Percentiles rank a stretch among this genome's conserved stretches.
phyloP scores from a whole-genome alignment of 2,797 vertebrate genomes.

The Hozukius guyotensis region DNA sequence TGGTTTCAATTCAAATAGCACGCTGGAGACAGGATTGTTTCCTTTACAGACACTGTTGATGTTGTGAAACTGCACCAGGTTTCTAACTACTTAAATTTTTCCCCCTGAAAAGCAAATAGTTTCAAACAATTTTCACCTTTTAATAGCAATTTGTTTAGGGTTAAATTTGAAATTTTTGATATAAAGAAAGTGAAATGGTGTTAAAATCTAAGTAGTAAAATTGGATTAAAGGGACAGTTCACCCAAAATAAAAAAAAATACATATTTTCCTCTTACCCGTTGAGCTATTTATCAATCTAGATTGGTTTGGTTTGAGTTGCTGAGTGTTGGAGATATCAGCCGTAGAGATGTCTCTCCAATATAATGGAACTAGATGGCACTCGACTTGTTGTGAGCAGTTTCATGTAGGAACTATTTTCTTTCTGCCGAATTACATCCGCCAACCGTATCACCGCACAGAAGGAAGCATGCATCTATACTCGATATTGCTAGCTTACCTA shows the following conservation, averaged over 20 bases:
- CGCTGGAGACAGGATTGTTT: conserved; percentile 9
- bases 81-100: not conserved
- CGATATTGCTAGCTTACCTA: not conserved
- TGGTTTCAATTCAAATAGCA: not conserved
- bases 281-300: not conserved
- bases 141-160: not conserved
- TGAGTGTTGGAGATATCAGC: not conserved
- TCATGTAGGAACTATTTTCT: not conserved
- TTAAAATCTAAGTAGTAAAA: not conserved
- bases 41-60: not conserved
- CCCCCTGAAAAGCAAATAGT: not conserved
- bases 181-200: not conserved
- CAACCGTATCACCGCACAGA: too few relatives aligned
- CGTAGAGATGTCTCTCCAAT: not conserved
- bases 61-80: not conserved
- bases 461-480: not conserved
- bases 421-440: not conserved
- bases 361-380: not conserved
- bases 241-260: not conserved
- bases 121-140: not conserved
- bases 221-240: not conserved
- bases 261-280: not conserved
- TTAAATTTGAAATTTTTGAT: not conserved
- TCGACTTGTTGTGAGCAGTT: not conserved
- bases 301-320: not conserved